Evolutionary conservation across 2,113 vertebrate genomes (phyloP).

Genomic region (Dascyllus trimaculatus): DNA sequence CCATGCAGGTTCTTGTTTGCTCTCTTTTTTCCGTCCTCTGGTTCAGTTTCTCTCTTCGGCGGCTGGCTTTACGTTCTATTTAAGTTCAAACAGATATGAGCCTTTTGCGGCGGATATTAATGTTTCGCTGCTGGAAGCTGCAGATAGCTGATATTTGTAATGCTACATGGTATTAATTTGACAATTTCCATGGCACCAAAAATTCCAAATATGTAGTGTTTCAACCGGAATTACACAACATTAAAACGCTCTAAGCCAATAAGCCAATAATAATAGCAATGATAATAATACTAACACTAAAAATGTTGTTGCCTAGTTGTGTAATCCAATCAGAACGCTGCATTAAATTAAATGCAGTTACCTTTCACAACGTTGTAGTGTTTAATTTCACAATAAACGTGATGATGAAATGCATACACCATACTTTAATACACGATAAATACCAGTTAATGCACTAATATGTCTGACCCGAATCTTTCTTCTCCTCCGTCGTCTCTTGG

Average conservation of each 20-base stretch:
- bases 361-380: background rate
- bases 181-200: slow-evolving; percentile 45
- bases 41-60: slow-evolving; percentile 19
- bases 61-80: slow-evolving; percentile 18
- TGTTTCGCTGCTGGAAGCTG: slow-evolving; percentile 27
- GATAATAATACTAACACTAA: slow-evolving; percentile 43
- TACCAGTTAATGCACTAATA: slow-evolving; percentile 28
- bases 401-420: background rate
- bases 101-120: slow-evolving; percentile 13
- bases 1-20: slow-evolving; percentile 44
- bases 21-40: slow-evolving; percentile 4
- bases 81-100: slow-evolving; percentile 39
- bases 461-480: slow-evolving; percentile 16
- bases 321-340: slow-evolving; percentile 42
- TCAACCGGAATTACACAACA: slow-evolving; percentile 42
- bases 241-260: slow-evolving; percentile 51
- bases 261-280: slow-evolving; percentile 39
- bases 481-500: slow-evolving; percentile 29
- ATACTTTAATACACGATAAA: slow-evolving; percentile 7
- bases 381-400: slow-evolving; percentile 20
- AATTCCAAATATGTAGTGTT: slow-evolving; percentile 35
- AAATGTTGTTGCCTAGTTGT: slow-evolving; percentile 52
- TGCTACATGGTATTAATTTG: slow-evolving; percentile 52
- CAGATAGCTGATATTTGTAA: slow-evolving; percentile 48
- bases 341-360: slow-evolving; percentile 30